phyloP scores from a whole-genome alignment of 2,113 vertebrate species.

The Damaliscus lunatus region DNA sequence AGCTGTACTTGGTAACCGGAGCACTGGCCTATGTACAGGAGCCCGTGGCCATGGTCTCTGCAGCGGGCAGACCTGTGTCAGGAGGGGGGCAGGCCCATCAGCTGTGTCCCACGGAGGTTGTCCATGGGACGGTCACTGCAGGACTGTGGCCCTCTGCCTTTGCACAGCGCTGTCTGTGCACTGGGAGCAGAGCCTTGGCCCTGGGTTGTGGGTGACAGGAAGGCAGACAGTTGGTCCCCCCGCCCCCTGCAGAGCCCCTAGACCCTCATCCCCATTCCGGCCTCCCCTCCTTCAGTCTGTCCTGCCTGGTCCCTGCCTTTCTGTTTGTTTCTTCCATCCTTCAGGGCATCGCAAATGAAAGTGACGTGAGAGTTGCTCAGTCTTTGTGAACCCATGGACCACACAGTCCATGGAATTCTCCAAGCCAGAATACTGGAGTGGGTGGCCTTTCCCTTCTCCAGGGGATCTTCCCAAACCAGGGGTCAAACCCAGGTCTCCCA shows the following conservation, averaged over 20 bases:
- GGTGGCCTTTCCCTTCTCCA: not conserved
- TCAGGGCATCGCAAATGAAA: fast-evolving
- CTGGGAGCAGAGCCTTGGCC: not conserved
- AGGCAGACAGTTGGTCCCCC: fast-evolving
- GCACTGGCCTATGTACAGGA: not conserved
- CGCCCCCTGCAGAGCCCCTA: not conserved
- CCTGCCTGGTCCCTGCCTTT: not conserved
- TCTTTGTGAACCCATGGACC: not conserved
- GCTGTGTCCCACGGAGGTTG: not conserved
- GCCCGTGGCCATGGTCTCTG: not conserved
- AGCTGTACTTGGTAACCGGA: not conserved
- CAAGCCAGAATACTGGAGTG: not conserved
- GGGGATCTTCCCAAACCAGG: not conserved
- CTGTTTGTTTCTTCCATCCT: not conserved
- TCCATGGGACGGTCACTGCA: fast-evolving
- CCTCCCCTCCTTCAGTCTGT: not conserved
- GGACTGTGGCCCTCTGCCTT: not conserved
- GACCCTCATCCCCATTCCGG: not conserved
- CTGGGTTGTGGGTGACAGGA: not conserved
- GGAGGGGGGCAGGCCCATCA: not conserved
- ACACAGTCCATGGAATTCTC: not conserved
- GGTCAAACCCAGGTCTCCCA: fast-evolving
- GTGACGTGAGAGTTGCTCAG: not conserved
- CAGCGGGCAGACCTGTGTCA: not conserved
- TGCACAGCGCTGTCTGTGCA: not conserved